These are phyloP conservation scores for Drosophila neonasuta DNA, from an alignment of 2,888 invertebrate species.

Conservation along the genomic window DNA sequence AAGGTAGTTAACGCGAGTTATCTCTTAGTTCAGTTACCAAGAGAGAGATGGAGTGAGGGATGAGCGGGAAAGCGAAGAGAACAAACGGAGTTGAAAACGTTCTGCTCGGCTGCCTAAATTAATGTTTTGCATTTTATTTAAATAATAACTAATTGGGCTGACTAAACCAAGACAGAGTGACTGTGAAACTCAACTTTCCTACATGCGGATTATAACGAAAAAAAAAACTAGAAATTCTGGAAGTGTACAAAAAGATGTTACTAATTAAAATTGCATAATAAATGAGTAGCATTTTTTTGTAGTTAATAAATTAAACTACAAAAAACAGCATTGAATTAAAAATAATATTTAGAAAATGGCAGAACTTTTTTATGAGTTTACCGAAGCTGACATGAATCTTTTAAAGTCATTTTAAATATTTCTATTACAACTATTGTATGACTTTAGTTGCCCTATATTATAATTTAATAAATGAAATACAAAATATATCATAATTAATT, in stretches of 20 bases:
- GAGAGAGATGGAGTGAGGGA: neutral
- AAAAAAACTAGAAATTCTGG: neutral
- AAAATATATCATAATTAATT: no score
- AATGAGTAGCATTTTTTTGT: neutral
- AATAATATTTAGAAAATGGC: no score
- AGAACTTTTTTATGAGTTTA: no score
- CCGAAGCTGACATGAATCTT: no score
- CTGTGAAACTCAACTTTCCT: neutral
- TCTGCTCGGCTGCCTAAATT: slow-evolving; percentile 67
- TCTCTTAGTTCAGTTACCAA: slow-evolving; percentile 1
- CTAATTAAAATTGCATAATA: neutral
- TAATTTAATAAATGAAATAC: no score
- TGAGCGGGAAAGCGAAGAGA: slow-evolving; percentile 5
- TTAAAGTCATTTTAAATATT: no score
- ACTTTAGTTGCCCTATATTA: no score
- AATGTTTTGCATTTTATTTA: slow-evolving; percentile 70
- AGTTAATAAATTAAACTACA: no score
- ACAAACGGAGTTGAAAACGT: slow-evolving; percentile 40
- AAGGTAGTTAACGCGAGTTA: slow-evolving; percentile 50
- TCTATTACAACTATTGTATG: no score
- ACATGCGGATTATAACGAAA: slow-evolving; percentile 3
- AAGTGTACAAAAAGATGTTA: neutral
- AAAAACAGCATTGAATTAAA: no score
- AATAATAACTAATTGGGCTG: slow-evolving; percentile 67
- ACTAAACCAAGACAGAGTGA: slow-evolving; percentile 33